Evolutionary conservation across 2,888 invertebrate genomes (phyloP).

Genomic region (Cosmia trapezina): DNA sequence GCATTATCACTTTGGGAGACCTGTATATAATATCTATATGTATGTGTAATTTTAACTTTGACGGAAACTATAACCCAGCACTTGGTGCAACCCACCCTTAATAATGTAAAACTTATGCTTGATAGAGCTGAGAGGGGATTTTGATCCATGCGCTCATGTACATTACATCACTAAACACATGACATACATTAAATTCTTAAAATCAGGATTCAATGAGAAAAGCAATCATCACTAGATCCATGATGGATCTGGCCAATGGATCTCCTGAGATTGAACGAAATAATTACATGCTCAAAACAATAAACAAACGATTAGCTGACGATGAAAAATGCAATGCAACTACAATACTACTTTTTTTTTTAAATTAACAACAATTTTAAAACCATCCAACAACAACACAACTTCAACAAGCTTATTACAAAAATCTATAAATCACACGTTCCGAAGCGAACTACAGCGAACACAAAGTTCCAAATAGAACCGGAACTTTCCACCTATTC

Average conservation of each 20-base stretch:
- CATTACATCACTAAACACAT: not conserved
- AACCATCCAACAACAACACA: conserved; percentile 22
- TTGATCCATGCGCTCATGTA: not conserved
- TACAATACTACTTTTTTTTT: no score
- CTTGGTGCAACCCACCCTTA: no score
- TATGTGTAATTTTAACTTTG: no score
- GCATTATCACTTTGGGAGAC: no score
- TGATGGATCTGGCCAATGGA: no score
- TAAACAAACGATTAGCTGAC: not conserved
- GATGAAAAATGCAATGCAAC: not conserved
- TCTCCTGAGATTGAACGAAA: no score
- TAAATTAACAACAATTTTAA: conserved; percentile 9
- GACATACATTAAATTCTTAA: no score
- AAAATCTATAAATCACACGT: conserved; percentile 49
- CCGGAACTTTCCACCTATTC: conserved; percentile 39
- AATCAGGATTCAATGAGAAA: no score
- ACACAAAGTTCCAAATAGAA: conserved; percentile 42
- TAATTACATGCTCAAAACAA: not conserved
- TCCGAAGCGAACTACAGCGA: conserved; percentile 22
- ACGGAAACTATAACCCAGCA: no score
- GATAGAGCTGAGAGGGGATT: not conserved
- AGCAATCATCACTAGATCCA: no score
- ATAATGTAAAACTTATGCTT: not conserved
- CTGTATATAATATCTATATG: no score
- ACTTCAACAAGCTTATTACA: conserved; percentile 23